Percentiles rank a stretch among this genome's conserved stretches.
phyloP scores from a whole-genome alignment of 2,113 vertebrate genomes.

The Sinosuthora webbiana region DNA sequence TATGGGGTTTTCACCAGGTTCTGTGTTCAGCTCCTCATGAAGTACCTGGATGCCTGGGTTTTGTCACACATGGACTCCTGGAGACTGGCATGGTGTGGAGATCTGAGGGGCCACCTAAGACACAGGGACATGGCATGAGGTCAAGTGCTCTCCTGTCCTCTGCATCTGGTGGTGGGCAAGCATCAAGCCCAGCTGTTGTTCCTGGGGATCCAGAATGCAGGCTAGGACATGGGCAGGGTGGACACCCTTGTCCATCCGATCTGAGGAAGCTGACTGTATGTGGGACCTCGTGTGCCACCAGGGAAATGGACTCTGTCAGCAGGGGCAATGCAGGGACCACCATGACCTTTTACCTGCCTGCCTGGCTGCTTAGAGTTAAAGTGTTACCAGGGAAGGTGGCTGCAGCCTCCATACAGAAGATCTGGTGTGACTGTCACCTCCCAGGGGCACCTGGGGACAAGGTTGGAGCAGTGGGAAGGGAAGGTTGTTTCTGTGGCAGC shows the following conservation, averaged over 20 bases:
- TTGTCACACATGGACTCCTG: not conserved
- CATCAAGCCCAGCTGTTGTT: not conserved
- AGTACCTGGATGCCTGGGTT: not conserved
- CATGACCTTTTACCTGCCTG: not conserved
- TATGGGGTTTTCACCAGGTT: not conserved
- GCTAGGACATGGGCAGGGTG: not conserved
- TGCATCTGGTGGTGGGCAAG: not conserved
- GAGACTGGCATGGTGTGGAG: not conserved
- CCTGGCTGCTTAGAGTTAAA: not conserved
- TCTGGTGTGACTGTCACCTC: fast-evolving
- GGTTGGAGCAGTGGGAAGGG: not conserved
- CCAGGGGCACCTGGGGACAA: not conserved
- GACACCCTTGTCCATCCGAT: not conserved
- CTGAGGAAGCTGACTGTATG: not conserved
- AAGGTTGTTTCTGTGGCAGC: not conserved
- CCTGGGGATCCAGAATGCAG: not conserved
- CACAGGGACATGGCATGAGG: not conserved
- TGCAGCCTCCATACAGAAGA: not conserved
- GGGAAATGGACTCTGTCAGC: not conserved
- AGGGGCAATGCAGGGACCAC: not conserved
- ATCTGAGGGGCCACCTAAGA: not conserved
- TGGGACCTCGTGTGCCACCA: not conserved
- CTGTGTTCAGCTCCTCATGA: not conserved
- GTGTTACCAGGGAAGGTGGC: not conserved
- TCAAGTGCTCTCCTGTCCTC: not conserved